Evolutionary conservation across 1,140 invertebrate species (phyloP).

Genomic region (Rhopalosiphum maidis): DNA sequence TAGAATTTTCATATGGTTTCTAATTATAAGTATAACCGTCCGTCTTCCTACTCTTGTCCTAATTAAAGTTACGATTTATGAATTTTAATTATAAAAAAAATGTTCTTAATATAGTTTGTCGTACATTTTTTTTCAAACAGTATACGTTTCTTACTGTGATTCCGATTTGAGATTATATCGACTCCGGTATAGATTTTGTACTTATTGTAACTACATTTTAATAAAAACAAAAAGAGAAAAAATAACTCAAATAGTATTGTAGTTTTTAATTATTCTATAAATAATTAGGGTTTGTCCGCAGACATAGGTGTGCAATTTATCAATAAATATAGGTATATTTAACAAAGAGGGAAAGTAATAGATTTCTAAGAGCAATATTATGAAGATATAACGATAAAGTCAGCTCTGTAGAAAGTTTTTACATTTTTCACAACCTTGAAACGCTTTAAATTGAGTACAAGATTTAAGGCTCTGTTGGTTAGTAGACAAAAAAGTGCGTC

Average conservation of each 20-base stretch:
- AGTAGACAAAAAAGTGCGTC: background rate
- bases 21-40: background rate
- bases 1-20: conserved; percentile 18
- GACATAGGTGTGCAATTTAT: background rate
- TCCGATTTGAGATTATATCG: background rate
- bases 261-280: background rate
- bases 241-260: background rate
- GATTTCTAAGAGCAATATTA: background rate
- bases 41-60: background rate
- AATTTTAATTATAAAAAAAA: conserved; percentile 11
- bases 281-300: background rate
- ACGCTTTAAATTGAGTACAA: background rate
- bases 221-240: background rate
- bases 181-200: background rate
- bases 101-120: background rate
- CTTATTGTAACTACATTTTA: background rate
- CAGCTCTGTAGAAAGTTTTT: background rate
- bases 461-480: background rate
- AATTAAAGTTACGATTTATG: background rate
- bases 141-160: background rate
- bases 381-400: background rate
- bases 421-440: background rate
- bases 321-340: background rate
- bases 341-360: background rate
- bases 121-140: background rate